Evolutionary conservation across 2,797 vertebrate species (phyloP).

Genomic region (Carcharodon carcharias): DNA sequence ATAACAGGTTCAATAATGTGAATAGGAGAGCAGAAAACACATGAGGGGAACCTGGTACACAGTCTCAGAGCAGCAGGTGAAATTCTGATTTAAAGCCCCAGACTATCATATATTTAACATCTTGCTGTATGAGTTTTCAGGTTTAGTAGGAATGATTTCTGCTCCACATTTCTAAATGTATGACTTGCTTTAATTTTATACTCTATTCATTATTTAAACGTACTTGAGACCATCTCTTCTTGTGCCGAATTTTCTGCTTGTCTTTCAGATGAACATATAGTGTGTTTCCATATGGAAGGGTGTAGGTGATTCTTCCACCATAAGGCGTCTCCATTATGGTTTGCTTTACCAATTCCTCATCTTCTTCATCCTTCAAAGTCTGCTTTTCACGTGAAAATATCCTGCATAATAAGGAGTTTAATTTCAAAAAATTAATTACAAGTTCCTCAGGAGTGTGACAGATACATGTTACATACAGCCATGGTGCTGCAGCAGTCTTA

Average conservation of each 20-base stretch:
- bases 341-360: constrained; percentile 4
- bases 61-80: background rate
- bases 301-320: constrained; percentile 62
- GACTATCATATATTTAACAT: background rate
- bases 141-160: background rate
- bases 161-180: background rate
- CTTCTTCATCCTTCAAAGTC: background rate
- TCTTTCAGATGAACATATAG: constrained; percentile 68
- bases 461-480: background rate
- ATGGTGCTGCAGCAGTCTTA: background rate
- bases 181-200: background rate
- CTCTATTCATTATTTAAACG: background rate
- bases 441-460: background rate
- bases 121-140: background rate
- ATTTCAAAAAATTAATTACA: background rate
- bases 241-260: constrained; percentile 63
- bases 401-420: background rate
- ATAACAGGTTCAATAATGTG: background rate
- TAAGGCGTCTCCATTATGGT: constrained; percentile 63
- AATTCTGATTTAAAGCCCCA: background rate
- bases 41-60: background rate
- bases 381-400: background rate
- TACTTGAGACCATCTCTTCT: constrained; percentile 77
- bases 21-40: background rate
- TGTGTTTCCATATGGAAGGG: constrained; percentile 68